A percentile compares a stretch with the other conserved stretches of the same genome.
These are phyloP conservation scores for Asobara japonica DNA, from an alignment of 1,140 invertebrate species.

Conservation along the genomic window DNA sequence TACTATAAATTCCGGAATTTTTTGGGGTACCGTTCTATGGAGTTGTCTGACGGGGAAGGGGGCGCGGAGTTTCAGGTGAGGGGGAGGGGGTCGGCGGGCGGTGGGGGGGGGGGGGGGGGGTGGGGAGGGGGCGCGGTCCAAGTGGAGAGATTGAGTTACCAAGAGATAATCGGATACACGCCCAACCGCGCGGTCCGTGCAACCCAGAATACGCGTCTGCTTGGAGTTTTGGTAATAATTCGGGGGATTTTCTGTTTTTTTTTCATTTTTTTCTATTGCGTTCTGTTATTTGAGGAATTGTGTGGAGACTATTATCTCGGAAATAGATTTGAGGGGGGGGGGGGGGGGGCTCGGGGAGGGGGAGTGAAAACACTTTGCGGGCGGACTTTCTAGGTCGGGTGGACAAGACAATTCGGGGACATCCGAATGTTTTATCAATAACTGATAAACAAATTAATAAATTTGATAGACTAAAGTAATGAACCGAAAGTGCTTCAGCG, in stretches of 20 bases:
- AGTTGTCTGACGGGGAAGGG: background rate
- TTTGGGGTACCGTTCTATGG: background rate
- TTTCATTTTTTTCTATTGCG: background rate
- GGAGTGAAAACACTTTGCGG: no score
- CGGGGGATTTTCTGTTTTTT: background rate
- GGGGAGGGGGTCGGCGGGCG: background rate
- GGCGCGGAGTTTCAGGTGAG: background rate
- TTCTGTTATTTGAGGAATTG: no score
- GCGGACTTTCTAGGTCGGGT: no score
- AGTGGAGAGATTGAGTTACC: constrained; percentile 56
- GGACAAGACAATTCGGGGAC: no score
- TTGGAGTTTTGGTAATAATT: constrained; percentile 9
- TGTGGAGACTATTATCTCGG: no score
- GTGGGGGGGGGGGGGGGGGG: background rate
- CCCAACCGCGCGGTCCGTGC: constrained; percentile 48
- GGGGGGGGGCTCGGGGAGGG: no score
- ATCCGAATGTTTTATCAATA: no score
- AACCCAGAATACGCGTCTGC: constrained; percentile 49
- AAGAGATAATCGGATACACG: constrained; percentile 59
- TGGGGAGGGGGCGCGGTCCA: constrained; percentile 26
- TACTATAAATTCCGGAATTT: background rate
- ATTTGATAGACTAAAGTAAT: no score
- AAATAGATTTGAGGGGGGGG: no score
- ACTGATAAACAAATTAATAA: no score
- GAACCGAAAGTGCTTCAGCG: no score